These are phyloP conservation scores for Dicerorhinus sumatrensis DNA, from an alignment of 2,113 vertebrate species.

Conservation along the genomic window DNA sequence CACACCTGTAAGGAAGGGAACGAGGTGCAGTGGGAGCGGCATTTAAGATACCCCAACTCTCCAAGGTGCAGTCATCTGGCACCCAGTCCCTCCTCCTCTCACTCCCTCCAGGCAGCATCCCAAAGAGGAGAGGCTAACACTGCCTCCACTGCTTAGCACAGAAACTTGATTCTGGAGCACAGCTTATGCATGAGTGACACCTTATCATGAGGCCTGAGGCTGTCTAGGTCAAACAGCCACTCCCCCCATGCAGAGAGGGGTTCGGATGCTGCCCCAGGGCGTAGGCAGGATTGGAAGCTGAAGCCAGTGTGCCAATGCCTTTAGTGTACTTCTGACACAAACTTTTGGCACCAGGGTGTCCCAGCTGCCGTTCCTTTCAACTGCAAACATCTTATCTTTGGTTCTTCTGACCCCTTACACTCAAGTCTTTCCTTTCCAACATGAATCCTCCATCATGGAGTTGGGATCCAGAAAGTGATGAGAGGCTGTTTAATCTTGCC, in stretches of 20 bases:
- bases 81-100: not conserved
- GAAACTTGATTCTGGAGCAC: not conserved
- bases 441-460: too few relatives aligned
- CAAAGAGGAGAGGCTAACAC: not conserved
- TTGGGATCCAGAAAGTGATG: fast-evolving
- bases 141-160: not conserved
- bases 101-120: not conserved
- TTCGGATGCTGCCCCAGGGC: not conserved
- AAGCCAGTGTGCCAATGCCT: not conserved
- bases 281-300: not conserved
- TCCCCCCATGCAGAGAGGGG: not conserved
- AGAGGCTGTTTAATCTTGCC: not conserved
- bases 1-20: not conserved
- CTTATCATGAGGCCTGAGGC: not conserved
- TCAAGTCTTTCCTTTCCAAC: not conserved
- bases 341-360: not conserved
- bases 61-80: not conserved
- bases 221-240: not conserved
- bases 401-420: not conserved
- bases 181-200: not conserved
- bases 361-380: not conserved
- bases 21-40: not conserved
- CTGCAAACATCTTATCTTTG: not conserved
- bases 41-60: not conserved
- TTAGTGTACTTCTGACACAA: not conserved